A percentile compares a stretch with the other conserved stretches of the same genome.
Conservation (phyloP, 2,113 vertebrate species). For the Tylochromis polylepis region DNA sequence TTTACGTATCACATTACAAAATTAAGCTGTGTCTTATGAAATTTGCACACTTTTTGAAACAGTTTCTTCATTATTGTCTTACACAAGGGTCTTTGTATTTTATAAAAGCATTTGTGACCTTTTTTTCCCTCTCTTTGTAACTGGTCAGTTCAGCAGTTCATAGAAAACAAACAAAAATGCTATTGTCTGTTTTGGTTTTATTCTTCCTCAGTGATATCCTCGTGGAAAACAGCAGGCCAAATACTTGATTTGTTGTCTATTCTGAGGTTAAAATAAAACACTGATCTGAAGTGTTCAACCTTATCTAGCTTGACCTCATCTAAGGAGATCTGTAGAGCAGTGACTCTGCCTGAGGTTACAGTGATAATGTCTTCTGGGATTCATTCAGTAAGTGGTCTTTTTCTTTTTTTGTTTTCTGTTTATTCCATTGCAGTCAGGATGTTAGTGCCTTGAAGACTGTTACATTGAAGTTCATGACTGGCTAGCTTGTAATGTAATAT, state of each 20-base stretch:
- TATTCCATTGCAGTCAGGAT: background rate
- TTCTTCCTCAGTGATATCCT: background rate
- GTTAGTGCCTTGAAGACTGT: background rate
- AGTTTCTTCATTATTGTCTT: background rate
- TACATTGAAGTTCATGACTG: background rate
- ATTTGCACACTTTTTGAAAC: background rate
- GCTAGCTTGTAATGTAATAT: background rate
- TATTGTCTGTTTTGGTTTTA: background rate
- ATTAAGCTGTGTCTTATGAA: background rate
- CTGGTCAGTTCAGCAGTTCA: background rate
- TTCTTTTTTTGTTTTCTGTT: background rate
- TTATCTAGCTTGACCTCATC: background rate
- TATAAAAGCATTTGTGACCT: background rate
- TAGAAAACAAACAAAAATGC: conserved; percentile 14
- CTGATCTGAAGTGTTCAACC: background rate
- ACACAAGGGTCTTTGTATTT: background rate
- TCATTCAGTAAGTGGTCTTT: background rate
- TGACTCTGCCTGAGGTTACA: background rate
- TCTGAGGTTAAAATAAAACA: background rate
- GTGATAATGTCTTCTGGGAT: background rate
- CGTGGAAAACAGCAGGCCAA: background rate
- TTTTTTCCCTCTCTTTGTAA: background rate
- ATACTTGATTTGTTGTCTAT: background rate
- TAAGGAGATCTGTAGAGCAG: background rate
- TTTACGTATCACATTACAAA: background rate